Percentiles rank a stretch among this genome's conserved stretches.
Conservation (phyloP, 2,113 vertebrate genomes). For the Genyomyrus donnyi region DNA sequence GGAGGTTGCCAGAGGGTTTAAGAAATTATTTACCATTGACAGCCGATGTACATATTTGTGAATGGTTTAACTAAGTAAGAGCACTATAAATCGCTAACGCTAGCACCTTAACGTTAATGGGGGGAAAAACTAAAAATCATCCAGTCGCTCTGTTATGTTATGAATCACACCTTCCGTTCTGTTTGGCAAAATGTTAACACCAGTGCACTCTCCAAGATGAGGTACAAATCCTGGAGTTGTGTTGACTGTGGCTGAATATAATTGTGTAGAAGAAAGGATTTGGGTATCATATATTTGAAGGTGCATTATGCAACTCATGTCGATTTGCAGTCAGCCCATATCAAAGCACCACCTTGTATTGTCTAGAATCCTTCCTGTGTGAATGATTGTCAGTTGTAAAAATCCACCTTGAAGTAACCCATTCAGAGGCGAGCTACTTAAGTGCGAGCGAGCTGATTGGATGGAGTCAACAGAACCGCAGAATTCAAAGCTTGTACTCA, state of each 20-base stretch:
- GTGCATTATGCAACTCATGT: not conserved
- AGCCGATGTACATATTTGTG: not conserved
- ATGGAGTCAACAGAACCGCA: not conserved
- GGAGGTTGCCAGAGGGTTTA: not conserved
- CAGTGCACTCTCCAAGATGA: not conserved
- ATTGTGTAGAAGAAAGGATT: not conserved
- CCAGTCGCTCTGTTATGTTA: not conserved
- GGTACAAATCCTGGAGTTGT: not conserved
- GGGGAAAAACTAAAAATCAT: not conserved
- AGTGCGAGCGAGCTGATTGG: not conserved
- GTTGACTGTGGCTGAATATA: not conserved
- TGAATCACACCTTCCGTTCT: not conserved
- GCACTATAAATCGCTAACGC: not conserved
- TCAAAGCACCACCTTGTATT: not conserved
- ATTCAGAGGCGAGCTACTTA: not conserved
- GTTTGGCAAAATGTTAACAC: not conserved
- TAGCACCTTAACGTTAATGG: slow-evolving; percentile 10
- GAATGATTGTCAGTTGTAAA: not conserved
- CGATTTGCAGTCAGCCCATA: not conserved
- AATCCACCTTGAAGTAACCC: not conserved
- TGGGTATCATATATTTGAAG: not conserved
- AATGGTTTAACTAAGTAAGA: not conserved
- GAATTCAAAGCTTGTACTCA: not conserved
- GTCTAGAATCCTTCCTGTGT: not conserved
- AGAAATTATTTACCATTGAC: slow-evolving; percentile 1